Evolutionary conservation across 2,113 vertebrate genomes (phyloP).

Genomic region (Oophaga pumilio): DNA sequence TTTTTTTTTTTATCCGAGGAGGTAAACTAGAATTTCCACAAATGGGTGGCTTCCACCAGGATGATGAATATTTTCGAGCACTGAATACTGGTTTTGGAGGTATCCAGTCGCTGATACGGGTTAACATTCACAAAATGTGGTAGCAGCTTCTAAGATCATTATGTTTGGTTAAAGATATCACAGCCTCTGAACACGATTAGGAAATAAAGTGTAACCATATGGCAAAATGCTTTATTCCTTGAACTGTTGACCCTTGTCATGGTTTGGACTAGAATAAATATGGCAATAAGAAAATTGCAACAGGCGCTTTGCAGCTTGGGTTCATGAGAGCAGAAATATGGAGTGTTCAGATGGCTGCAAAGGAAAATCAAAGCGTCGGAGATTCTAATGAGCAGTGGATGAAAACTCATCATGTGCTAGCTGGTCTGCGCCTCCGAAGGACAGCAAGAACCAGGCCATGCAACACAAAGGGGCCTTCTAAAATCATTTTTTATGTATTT

Average conservation of each 20-base stretch:
- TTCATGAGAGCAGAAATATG: conserved; percentile 66
- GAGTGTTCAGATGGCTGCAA: conserved; percentile 66
- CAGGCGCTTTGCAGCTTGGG: conserved; percentile 58
- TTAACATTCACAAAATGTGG: conserved; percentile 37
- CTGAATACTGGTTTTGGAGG: background rate
- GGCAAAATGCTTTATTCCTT: conserved; percentile 73
- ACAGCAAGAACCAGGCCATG: background rate
- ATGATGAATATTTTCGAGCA: background rate
- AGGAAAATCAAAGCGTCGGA: conserved; percentile 37
- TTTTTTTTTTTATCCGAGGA: background rate
- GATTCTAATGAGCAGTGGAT: conserved; percentile 25
- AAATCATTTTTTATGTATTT: background rate
- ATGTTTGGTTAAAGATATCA: conserved; percentile 82
- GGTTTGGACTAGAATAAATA: conserved; percentile 64
- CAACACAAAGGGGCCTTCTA: background rate
- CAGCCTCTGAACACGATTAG: conserved; percentile 73
- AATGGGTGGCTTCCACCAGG: background rate
- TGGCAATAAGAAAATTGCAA: conserved; percentile 55
- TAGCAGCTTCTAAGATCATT: conserved; percentile 81
- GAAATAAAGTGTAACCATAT: conserved; percentile 81
- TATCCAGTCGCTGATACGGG: conserved; percentile 2
- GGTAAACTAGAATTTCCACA: background rate
- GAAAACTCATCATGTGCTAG: background rate
- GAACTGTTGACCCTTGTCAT: conserved; percentile 73
- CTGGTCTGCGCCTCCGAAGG: background rate